These are phyloP conservation scores for Casuarius casuarius DNA, from an alignment of 2,113 vertebrate species.

Conservation along the genomic window DNA sequence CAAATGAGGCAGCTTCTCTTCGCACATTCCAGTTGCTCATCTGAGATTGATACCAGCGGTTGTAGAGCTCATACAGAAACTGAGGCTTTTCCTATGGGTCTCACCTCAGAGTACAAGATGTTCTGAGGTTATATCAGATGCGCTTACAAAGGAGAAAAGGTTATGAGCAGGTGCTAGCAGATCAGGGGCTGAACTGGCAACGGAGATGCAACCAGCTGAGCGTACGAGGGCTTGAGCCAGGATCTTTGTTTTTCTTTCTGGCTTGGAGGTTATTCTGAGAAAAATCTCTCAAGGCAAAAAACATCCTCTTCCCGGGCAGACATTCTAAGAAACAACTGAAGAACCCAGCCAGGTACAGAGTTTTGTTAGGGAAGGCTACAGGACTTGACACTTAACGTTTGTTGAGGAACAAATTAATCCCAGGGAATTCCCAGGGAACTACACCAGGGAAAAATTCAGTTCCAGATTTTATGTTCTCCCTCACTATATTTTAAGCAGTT, in stretches of 20 bases:
- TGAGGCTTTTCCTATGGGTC: neutral
- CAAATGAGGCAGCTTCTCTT: neutral
- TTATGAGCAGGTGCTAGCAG: neutral
- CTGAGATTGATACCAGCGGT: neutral
- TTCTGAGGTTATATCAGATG: neutral
- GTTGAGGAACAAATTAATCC: neutral
- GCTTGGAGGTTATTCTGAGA: neutral
- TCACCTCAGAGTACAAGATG: neutral
- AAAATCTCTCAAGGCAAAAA: neutral
- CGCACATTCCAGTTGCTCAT: neutral
- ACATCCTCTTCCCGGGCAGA: neutral
- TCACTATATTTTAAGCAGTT: neutral
- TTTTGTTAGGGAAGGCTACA: neutral
- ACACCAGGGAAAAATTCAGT: neutral
- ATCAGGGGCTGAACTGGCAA: neutral
- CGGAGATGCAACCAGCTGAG: neutral
- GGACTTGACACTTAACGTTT: neutral
- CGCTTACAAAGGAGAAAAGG: neutral
- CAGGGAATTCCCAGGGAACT: too few species aligned
- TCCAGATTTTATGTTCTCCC: neutral
- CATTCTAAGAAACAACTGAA: neutral
- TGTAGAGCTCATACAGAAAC: neutral
- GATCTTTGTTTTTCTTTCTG: neutral
- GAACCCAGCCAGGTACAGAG: too few species aligned
- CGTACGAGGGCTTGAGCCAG: too few species aligned